A percentile compares a stretch with the other conserved stretches of the same genome.
phyloP scores from a whole-genome alignment of 2,888 invertebrate genomes.

The Torymus texanus region DNA sequence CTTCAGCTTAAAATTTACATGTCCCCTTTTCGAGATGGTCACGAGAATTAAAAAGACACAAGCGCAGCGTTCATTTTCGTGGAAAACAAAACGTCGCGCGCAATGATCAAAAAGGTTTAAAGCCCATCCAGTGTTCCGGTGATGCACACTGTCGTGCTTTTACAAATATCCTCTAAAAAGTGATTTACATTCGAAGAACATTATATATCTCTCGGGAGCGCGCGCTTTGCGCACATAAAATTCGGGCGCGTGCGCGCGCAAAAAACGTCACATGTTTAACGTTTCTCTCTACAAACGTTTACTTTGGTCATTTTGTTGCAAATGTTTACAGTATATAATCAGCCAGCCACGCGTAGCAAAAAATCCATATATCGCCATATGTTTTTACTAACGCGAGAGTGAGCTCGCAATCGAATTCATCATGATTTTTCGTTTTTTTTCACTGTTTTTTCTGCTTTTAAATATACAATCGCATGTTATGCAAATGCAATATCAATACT shows the following conservation, averaged over 20 bases:
- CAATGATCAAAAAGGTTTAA: constrained; percentile 44
- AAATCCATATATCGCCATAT: constrained; percentile 47
- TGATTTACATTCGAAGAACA: constrained; percentile 57
- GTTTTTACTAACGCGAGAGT: constrained; percentile 37
- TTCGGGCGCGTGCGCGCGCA: constrained; percentile 54
- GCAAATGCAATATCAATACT: constrained; percentile 56
- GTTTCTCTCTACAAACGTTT: constrained; percentile 60
- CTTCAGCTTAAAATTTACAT: constrained; percentile 58
- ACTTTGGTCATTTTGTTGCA: constrained; percentile 68
- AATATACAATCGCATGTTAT: constrained; percentile 54
- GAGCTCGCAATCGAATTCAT: constrained; percentile 46
- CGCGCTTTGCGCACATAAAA: constrained; percentile 48
- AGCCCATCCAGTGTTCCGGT: constrained; percentile 51
- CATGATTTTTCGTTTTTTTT: constrained; percentile 48
- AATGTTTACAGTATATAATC: constrained; percentile 61
- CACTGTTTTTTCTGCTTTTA: constrained; percentile 38
- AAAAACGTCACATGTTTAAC: constrained; percentile 59
- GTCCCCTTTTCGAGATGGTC: constrained; percentile 52
- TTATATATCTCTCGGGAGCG: constrained; percentile 54
- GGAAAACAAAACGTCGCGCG: constrained; percentile 51
- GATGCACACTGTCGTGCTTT: constrained; percentile 54
- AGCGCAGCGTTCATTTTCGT: constrained; percentile 55
- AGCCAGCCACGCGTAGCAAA: constrained; percentile 57
- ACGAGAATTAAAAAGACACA: constrained; percentile 54
- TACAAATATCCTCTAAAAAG: constrained; percentile 58